phyloP scores from a whole-genome alignment of 2,888 invertebrate genomes.

The Colletes collaris region DNA sequence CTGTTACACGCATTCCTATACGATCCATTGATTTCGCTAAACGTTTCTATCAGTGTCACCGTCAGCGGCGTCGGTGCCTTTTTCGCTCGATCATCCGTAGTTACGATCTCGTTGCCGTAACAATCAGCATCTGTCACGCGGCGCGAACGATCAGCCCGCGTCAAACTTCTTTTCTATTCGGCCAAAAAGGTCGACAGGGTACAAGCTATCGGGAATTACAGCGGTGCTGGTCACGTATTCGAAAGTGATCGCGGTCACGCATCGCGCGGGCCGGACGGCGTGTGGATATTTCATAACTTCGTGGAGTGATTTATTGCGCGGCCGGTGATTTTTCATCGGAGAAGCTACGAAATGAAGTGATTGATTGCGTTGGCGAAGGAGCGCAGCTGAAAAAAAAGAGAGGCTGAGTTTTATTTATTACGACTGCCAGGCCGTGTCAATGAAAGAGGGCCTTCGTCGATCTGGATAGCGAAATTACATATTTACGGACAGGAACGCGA shows the following conservation, averaged over 20 bases:
- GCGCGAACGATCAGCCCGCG: constrained; percentile 3
- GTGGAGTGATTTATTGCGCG: constrained; percentile 67
- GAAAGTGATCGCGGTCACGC: constrained; percentile 64
- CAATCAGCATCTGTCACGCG: not conserved
- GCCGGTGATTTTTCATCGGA: constrained; percentile 69
- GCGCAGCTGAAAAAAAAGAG: constrained; percentile 41
- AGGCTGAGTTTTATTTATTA: constrained; percentile 54
- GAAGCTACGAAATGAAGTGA: constrained; percentile 67
- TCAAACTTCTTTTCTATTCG: not conserved
- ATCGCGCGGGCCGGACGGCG: constrained; percentile 51
- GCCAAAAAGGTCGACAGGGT: constrained; percentile 6
- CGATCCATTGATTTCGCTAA: no score
- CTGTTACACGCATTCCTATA: no score
- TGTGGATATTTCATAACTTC: constrained; percentile 68
- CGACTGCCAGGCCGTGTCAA: constrained; percentile 7
- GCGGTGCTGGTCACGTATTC: constrained; percentile 33
- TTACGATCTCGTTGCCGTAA: not conserved
- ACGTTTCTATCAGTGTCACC: not conserved
- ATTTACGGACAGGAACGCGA: constrained; percentile 1
- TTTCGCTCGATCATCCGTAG: not conserved
- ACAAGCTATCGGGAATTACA: constrained; percentile 40
- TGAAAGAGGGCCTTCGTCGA: constrained; percentile 23
- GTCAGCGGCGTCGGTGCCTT: not conserved
- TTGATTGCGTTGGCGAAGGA: constrained; percentile 67
- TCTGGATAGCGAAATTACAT: constrained; percentile 25